phyloP scores from a whole-genome alignment of 1,140 invertebrate species.

The Drosophila azteca region DNA sequence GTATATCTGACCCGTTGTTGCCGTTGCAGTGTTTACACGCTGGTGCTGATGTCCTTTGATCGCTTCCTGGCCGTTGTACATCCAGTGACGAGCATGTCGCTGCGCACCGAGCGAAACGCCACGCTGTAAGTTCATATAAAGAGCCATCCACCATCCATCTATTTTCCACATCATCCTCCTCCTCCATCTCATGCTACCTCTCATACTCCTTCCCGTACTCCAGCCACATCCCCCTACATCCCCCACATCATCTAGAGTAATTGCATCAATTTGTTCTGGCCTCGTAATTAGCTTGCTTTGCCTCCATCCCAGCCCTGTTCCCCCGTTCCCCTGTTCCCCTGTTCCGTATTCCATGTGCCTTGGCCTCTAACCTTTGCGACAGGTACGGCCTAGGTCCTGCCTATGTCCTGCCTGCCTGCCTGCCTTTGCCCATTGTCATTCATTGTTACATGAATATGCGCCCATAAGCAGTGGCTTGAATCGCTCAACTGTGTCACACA shows the following conservation, averaged over 20 bases:
- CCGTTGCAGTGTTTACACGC: slow-evolving; percentile 87
- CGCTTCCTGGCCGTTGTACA: slow-evolving; percentile 97
- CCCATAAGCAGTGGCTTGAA: no score
- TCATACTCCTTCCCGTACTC: no score
- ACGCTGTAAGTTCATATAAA: slow-evolving; percentile 76
- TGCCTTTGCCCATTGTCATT: no score
- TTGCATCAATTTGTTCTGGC: slow-evolving; percentile 39
- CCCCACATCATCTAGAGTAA: slow-evolving; percentile 22
- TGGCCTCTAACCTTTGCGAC: neutral
- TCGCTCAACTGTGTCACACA: no score
- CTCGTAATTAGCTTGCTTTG: slow-evolving; percentile 24
- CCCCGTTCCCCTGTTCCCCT: slow-evolving; percentile 1
- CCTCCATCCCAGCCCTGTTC: neutral
- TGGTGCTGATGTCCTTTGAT: slow-evolving; percentile 97
- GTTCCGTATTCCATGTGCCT: neutral
- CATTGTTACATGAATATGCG: no score
- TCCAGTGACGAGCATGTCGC: slow-evolving; percentile 95
- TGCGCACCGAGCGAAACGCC: slow-evolving; percentile 94
- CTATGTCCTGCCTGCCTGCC: no score
- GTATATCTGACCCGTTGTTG: neutral
- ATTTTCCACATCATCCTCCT: neutral
- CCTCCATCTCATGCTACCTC: no score
- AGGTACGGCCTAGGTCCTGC: no score
- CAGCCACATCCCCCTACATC: neutral
- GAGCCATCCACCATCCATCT: neutral